Evolutionary conservation across 2,888 invertebrate genomes (phyloP).

Genomic region (Cecidostiba fungosa): DNA sequence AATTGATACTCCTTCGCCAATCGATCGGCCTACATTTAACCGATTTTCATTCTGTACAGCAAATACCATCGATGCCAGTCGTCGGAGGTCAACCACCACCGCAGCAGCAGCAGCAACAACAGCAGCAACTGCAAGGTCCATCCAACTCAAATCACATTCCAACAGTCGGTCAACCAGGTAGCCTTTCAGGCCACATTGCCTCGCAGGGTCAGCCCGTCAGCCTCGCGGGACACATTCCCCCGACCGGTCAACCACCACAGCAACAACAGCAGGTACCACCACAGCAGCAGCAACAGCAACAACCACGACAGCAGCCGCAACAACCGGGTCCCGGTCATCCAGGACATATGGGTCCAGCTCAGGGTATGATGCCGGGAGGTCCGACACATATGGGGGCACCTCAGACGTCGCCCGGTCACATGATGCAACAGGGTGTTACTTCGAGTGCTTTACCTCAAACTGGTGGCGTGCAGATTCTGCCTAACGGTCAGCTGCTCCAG

Average conservation of each 20-base stretch:
- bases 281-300: conserved; percentile 22
- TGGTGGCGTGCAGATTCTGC: conserved; percentile 42
- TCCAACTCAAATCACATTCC: conserved; percentile 34
- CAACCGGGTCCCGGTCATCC: conserved; percentile 60
- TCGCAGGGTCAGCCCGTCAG: conserved; percentile 63
- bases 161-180: conserved; percentile 62
- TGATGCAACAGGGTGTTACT: conserved; percentile 62
- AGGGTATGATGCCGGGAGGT: conserved; percentile 40
- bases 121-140: conserved; percentile 47
- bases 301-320: neutral
- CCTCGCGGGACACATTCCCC: conserved; percentile 56
- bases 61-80: conserved; percentile 44
- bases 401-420: conserved; percentile 68
- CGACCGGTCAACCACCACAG: conserved; percentile 35
- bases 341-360: conserved; percentile 62
- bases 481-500: conserved; percentile 51
- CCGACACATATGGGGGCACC: conserved; percentile 38
- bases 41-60: conserved; percentile 14
- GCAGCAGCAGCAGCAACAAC: conserved; percentile 51
- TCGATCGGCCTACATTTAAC: neutral
- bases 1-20: neutral
- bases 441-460: neutral
- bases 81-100: conserved; percentile 65
- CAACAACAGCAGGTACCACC: conserved; percentile 1
- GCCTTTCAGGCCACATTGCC: conserved; percentile 18